These are phyloP conservation scores for Drosophila nigrodunni DNA, from an alignment of 1,140 invertebrate species.

Conservation along the genomic window DNA sequence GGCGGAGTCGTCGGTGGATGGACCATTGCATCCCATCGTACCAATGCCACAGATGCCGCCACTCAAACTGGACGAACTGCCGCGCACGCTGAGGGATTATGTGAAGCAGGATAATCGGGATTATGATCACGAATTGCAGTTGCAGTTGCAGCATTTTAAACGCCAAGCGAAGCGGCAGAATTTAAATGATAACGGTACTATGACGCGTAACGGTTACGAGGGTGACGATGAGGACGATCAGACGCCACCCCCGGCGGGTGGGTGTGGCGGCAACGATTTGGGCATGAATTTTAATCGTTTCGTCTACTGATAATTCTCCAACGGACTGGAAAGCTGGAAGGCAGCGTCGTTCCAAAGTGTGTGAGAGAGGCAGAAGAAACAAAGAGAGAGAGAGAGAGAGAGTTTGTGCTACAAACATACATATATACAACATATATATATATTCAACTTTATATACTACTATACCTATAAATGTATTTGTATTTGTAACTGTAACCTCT, in stretches of 20 bases:
- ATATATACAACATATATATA: constrained; percentile 34
- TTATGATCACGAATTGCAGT: constrained; percentile 66
- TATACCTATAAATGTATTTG: constrained; percentile 7
- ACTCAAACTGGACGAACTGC: constrained; percentile 69
- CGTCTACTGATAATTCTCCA: constrained; percentile 57
- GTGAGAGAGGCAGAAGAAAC: not conserved
- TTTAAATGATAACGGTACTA: constrained; percentile 35
- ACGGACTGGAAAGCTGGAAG: not conserved
- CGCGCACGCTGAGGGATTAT: constrained; percentile 66
- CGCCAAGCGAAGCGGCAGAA: constrained; percentile 40
- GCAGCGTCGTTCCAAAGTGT: not conserved
- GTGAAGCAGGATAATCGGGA: constrained; percentile 74
- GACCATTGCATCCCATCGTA: constrained; percentile 49
- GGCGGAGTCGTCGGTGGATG: constrained; percentile 49
- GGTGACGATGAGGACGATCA: constrained; percentile 73
- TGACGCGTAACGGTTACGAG: constrained; percentile 50
- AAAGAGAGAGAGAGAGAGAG: not conserved
- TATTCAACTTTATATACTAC: constrained; percentile 38
- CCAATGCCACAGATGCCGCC: constrained; percentile 61
- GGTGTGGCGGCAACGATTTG: constrained; percentile 76
- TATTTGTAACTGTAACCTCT: constrained; percentile 10
- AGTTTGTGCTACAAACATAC: not conserved
- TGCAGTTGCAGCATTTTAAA: constrained; percentile 61
- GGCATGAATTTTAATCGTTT: constrained; percentile 81
- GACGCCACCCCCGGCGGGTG: constrained; percentile 51